Evolutionary conservation across 1,140 invertebrate genomes (phyloP).

Genomic region (Ganaspis sp.): DNA sequence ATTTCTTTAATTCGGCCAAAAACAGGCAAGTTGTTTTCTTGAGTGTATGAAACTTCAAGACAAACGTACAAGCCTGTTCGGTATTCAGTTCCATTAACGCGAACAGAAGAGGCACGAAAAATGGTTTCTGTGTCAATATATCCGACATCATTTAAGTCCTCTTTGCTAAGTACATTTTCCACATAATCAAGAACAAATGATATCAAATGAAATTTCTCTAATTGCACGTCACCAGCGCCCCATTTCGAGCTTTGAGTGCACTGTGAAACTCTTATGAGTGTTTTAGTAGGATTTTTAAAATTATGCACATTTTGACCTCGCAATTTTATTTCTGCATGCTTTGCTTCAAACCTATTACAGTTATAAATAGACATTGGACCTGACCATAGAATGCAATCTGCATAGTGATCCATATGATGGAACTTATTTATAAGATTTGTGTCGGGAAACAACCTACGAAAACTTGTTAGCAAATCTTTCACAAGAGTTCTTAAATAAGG

Average conservation of each 20-base stretch:
- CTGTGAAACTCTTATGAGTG: slow-evolving; percentile 33
- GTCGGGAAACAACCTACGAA: slow-evolving; percentile 35
- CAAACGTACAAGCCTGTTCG: slow-evolving; percentile 27
- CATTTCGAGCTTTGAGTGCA: slow-evolving; percentile 32
- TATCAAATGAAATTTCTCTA: not conserved
- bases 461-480: not conserved
- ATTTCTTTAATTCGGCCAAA: slow-evolving; percentile 42
- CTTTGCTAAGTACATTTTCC: not conserved
- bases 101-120: slow-evolving; percentile 8
- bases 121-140: slow-evolving; percentile 26
- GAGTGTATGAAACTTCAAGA: slow-evolving; percentile 17
- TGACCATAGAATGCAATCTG: slow-evolving; percentile 34
- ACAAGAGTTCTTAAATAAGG: slow-evolving; percentile 33
- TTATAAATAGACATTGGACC: slow-evolving; percentile 26
- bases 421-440: slow-evolving; percentile 38
- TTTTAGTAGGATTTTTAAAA: slow-evolving; percentile 38
- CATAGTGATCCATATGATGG: slow-evolving; percentile 37
- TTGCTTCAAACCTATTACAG: slow-evolving; percentile 29
- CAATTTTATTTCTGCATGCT: slow-evolving; percentile 29
- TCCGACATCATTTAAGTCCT: not conserved
- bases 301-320: slow-evolving; percentile 31
- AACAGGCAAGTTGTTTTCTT: slow-evolving; percentile 36
- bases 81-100: slow-evolving; percentile 32
- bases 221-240: slow-evolving; percentile 30
- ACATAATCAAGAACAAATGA: not conserved